Evolutionary conservation across 1,140 invertebrate genomes (phyloP).

Genomic region (Octopus sinensis): DNA sequence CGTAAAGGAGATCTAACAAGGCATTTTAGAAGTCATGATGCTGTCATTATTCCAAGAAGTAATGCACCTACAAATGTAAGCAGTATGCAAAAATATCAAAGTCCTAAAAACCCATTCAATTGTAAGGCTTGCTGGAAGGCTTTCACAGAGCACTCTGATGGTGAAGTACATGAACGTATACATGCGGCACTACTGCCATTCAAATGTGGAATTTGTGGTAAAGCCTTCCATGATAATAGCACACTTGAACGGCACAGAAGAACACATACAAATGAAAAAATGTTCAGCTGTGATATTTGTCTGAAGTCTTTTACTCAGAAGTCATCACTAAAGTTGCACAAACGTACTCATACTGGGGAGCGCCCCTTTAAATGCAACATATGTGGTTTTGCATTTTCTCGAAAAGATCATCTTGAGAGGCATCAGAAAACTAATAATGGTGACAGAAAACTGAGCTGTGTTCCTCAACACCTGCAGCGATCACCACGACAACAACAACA

Average conservation of each 20-base stretch:
- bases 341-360: slow-evolving; percentile 71
- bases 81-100: background rate
- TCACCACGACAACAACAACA: background rate
- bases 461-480: background rate
- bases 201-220: slow-evolving; percentile 15
- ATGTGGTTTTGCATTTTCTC: slow-evolving; percentile 62
- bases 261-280: slow-evolving; percentile 26
- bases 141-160: slow-evolving; percentile 3
- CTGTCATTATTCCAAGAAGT: background rate
- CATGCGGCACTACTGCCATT: slow-evolving; percentile 9
- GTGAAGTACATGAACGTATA: slow-evolving; percentile 4
- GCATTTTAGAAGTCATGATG: slow-evolving; percentile 73
- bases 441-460: slow-evolving; percentile 51
- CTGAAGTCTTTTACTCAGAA: slow-evolving; percentile 28
- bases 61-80: background rate
- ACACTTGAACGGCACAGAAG: slow-evolving; percentile 45
- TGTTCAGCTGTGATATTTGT: slow-evolving; percentile 30
- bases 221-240: slow-evolving; percentile 22
- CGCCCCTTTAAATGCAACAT: slow-evolving; percentile 84
- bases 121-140: slow-evolving; percentile 67
- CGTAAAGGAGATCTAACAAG: slow-evolving; percentile 80
- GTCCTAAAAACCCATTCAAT: background rate
- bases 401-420: slow-evolving; percentile 6
- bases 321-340: slow-evolving; percentile 34
- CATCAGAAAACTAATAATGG: slow-evolving; percentile 61